Evolutionary conservation across 2,113 vertebrate genomes (phyloP).

Genomic region (Xiphorhynchus elegans): DNA sequence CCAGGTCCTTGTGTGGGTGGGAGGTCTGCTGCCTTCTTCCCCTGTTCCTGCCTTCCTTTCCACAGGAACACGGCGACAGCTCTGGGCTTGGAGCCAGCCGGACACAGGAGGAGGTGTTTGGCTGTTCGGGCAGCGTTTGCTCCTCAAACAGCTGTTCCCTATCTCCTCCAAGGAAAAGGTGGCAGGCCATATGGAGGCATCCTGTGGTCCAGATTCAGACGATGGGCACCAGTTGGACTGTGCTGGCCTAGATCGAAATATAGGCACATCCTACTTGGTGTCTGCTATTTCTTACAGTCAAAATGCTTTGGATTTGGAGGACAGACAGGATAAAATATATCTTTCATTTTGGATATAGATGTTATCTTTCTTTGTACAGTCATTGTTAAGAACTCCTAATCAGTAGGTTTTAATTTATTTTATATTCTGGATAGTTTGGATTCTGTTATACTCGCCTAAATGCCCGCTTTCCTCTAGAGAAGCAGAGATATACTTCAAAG

Average conservation of each 20-base stretch:
- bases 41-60: slow-evolving; percentile 12
- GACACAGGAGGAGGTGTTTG: slow-evolving; percentile 64
- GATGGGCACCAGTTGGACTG: slow-evolving; percentile 23
- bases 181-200: slow-evolving; percentile 68
- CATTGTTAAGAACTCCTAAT: slow-evolving; percentile 9
- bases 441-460: slow-evolving; percentile 21
- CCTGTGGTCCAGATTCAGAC: slow-evolving; percentile 51
- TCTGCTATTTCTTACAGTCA: slow-evolving; percentile 18
- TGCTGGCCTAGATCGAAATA: background rate
- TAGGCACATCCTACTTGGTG: background rate
- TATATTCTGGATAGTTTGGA: slow-evolving; percentile 14
- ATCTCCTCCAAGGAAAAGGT: slow-evolving; percentile 65
- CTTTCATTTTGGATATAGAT: slow-evolving; percentile 1
- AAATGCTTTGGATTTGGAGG: background rate
- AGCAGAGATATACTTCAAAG: slow-evolving; percentile 37
- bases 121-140: slow-evolving; percentile 50
- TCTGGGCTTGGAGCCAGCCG: slow-evolving; percentile 57
- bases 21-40: slow-evolving; percentile 48
- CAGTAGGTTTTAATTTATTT: slow-evolving; percentile 60
- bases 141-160: slow-evolving; percentile 64
- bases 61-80: slow-evolving; percentile 20
- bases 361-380: background rate
- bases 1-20: slow-evolving; percentile 4
- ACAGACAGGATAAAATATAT: background rate
- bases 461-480: background rate